Base-by-base conservation (phyloP, 2,888 invertebrate genomes). In the Eustalomyia histrio region DNA sequence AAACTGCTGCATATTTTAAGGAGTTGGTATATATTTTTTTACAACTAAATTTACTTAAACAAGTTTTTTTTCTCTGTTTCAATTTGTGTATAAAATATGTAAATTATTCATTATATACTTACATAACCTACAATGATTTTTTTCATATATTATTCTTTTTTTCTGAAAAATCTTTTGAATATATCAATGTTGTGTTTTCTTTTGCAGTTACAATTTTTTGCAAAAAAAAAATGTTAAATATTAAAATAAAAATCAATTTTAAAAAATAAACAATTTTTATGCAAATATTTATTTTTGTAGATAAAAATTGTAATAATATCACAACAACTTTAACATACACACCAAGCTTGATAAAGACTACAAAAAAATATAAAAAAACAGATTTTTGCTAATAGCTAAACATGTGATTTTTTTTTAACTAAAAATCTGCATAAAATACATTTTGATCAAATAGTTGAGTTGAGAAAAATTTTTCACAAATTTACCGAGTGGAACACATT, bases 211-310 rank as follows among this genome's bases (percentile, higher is more conserved):
- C 29, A 29, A 14, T 35, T 12, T 39, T 47, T 47, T 47, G n/a
- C 5, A 47, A 47, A 47, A 47, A 39, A 47, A 47, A 47, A 47
- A 39, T 14, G n/a, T 47, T 6, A 47, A 47, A 47, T 47, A 47
- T 47, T 14, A 35, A 10, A 39, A n/a, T n/a, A n/a, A 39, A 39
- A 12, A 39, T 2, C 10, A 12, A 39, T 29, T 39, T 2, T 12
- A 12, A 12, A 39, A 21, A 57, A 57, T 29, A 10, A 24, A 74
- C 24, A 58, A n/a, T 18, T 29, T 55, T 29, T 55, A 72, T 58
- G 57, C 64, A 74, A 73, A 73, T 65, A 73, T 58, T 35, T 73
- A 10, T 35, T 55, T 43, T 29, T 1, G 10, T n/a, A 72, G 29
- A 63, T 33, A 63, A 63, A 72, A 72, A 16, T 47, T 2, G 43